Evolutionary conservation across 2,113 vertebrate genomes (phyloP).

Genomic region (Tichodroma muraria): DNA sequence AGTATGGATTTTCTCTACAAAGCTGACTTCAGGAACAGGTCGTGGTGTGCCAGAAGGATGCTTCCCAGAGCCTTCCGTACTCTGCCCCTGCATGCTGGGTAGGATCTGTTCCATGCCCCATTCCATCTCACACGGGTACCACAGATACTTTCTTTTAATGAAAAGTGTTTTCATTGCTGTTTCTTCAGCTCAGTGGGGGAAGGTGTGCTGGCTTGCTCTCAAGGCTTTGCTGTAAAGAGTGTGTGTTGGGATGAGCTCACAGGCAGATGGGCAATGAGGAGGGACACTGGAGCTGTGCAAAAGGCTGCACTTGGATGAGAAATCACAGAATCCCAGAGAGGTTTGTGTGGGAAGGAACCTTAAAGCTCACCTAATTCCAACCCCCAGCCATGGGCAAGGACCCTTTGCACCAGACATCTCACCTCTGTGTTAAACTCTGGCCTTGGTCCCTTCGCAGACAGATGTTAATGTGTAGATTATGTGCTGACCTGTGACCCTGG

Average conservation of each 20-base stretch:
- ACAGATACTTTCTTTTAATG: constrained; percentile 4
- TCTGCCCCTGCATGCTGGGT: not conserved
- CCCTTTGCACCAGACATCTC: not conserved
- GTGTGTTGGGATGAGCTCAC: not conserved
- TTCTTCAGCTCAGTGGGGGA: constrained; percentile 47
- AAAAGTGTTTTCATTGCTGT: constrained; percentile 41
- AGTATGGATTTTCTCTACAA: constrained; percentile 1
- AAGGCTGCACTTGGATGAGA: not conserved
- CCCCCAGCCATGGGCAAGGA: not conserved
- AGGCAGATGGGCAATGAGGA: not conserved
- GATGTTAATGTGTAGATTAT: not conserved
- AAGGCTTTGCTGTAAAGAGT: not conserved
- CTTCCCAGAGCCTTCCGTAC: not conserved
- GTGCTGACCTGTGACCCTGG: not conserved
- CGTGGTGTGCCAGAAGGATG: not conserved
- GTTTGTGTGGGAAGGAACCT: not conserved
- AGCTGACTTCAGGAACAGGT: constrained; percentile 2
- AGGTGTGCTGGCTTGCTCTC: constrained; percentile 16
- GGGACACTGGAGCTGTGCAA: not conserved
- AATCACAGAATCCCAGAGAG: not conserved
- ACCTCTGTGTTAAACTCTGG: not conserved
- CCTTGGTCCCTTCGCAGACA: not conserved
- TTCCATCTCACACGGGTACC: not conserved
- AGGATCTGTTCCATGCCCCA: not conserved
- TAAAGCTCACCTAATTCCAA: not conserved